Base-by-base conservation (phyloP, 2,888 invertebrate species). In the Scaptodrosophila latifasciaeformis region DNA sequence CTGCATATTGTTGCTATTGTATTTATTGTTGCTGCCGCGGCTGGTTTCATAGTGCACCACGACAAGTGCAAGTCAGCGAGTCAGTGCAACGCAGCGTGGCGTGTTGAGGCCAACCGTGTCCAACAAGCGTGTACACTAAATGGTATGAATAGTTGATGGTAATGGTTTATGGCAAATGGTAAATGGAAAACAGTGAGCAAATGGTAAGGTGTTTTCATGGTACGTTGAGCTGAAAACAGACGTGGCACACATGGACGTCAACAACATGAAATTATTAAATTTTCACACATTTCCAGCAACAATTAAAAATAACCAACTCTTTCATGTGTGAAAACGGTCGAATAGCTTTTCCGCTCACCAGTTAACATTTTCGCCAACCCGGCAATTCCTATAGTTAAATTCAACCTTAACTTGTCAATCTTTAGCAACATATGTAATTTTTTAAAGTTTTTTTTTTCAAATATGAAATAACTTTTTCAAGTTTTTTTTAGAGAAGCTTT, bases 221-320 rank as follows among this genome's bases (percentile, higher is more conserved):
- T 79, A 62, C 75, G 72, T 55, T 63, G 60, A 79, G 75, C 79
- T 40, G 69, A 62, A 79, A 65, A 69, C 50, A 48, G 54, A 48
- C 37, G 47, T 15, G 29, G 24, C 39, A 42, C 47, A 54, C 51
- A n/a, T n/a, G 21, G 31, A 24, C 42, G 61, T 58, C 58, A 67
- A 65, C 64, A 62, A 65, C 61, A 60, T 62, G 65, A 57, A 72
- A 77, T 72, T 74, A 67, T 74, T 59, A 67, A 60, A 67, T 77
- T 77, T 67, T 77, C 74, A 74, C 74, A 72, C 72, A 56, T 57
- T 55, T 55, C 39, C 30, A 40, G 15, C 56, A 52, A 44, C 51
- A 59, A 58, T 55, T 44, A 55, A 54, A 59, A 65, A 50, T 24
- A 43, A 13, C 24, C 43, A 43, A 19, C 35, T 24, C 21, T 15